phyloP scores from a whole-genome alignment of 2,113 vertebrate genomes.

The Piaya cayana region DNA sequence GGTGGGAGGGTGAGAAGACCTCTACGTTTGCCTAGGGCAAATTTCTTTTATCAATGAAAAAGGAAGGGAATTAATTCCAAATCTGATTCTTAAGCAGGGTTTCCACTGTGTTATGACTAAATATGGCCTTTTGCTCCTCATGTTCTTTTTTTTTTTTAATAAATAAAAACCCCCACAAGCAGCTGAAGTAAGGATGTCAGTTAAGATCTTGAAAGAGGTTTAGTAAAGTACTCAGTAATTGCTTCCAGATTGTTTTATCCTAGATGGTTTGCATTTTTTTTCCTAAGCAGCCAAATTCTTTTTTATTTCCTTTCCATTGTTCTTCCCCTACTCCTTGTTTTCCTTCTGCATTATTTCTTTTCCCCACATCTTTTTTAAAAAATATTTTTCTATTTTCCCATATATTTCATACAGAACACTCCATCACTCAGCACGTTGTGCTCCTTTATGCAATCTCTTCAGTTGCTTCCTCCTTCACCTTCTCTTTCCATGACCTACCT shows the following conservation, averaged over 20 bases:
- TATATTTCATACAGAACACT: not conserved
- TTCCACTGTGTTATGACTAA: not conserved
- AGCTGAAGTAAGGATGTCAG: not conserved
- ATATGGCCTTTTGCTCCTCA: not conserved
- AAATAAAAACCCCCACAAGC: not conserved
- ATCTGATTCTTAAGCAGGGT: not conserved
- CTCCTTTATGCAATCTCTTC: not conserved
- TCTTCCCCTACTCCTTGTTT: not conserved
- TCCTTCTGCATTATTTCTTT: too few relatives aligned
- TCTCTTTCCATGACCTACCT: not conserved
- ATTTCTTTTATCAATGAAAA: not conserved
- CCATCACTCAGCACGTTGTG: not conserved
- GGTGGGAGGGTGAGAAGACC: not conserved
- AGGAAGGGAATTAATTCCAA: not conserved
- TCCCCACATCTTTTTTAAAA: not conserved
- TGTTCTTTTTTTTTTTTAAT: not conserved
- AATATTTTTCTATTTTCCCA: not conserved
- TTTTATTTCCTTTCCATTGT: not conserved
- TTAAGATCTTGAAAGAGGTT: not conserved
- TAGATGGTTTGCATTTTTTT: not conserved
- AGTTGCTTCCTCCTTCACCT: not conserved
- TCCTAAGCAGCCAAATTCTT: not conserved
- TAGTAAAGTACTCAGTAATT: not conserved
- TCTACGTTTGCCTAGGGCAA: conserved; percentile 4
- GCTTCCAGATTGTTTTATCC: not conserved